phyloP scores from a whole-genome alignment of 2,888 invertebrate species.

The Sisyra terminalis region DNA sequence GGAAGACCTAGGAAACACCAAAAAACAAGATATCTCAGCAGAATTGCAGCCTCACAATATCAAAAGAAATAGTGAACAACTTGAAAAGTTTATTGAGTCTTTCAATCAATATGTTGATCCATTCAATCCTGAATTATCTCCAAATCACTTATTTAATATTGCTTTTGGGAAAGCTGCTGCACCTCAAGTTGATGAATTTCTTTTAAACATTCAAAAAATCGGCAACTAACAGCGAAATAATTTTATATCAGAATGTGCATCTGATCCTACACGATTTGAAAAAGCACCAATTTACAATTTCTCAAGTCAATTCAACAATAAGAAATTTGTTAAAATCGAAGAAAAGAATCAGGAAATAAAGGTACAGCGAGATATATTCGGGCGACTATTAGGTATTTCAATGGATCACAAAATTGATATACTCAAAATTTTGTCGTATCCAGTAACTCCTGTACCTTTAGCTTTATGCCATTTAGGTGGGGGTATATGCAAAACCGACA shows the following conservation, averaged over 20 bases:
- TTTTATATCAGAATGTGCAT: constrained; percentile 9
- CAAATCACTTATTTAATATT: constrained; percentile 6
- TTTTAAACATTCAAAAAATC: constrained; percentile 1
- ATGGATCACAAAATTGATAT: constrained; percentile 4
- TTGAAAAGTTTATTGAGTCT: constrained; percentile 4
- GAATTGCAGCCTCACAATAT: constrained; percentile 2
- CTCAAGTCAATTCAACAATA: neutral
- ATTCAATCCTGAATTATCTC: constrained; percentile 1
- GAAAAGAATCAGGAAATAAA: neutral
- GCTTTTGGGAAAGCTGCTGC: constrained; percentile 5
- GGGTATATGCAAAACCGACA: constrained; percentile 1
- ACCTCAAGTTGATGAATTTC: constrained; percentile 6
- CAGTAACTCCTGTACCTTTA: neutral
- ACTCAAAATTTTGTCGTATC: neutral
- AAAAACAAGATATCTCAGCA: constrained; percentile 4
- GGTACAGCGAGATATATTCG: constrained; percentile 5
- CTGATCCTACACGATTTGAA: constrained; percentile 3
- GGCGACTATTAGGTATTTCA: neutral
- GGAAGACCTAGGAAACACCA: neutral
- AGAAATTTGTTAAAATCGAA: neutral
- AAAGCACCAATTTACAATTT: constrained; percentile 2
- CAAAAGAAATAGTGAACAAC: constrained; percentile 4
- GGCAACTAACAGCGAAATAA: constrained; percentile 4
- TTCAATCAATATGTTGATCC: constrained; percentile 2
- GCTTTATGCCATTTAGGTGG: constrained; percentile 4